Conservation (phyloP, 1,140 invertebrate species). For the Cherax quadricarinatus region DNA sequence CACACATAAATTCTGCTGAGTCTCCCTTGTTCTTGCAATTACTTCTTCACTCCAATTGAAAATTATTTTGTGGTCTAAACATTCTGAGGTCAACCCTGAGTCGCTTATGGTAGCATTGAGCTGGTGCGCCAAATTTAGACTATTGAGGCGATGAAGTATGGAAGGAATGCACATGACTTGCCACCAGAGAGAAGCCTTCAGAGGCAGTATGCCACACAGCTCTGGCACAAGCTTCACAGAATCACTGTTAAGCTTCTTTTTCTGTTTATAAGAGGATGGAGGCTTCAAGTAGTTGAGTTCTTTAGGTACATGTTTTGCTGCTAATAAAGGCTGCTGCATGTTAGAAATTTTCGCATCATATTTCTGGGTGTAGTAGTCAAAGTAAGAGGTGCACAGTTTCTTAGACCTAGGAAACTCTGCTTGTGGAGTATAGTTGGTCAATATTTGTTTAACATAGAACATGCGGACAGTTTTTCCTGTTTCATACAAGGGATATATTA, state of each 20-base stretch:
- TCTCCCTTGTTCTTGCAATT: background rate
- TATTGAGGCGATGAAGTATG: conserved; percentile 70
- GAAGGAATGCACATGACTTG: conserved; percentile 69
- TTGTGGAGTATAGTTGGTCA: conserved; percentile 34
- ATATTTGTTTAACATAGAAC: conserved; percentile 51
- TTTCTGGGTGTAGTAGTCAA: conserved; percentile 31
- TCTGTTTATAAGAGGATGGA: background rate
- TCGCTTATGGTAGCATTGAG: background rate
- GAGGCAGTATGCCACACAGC: conserved; percentile 62
- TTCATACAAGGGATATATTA: conserved; percentile 61
- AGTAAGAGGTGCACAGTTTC: conserved; percentile 24
- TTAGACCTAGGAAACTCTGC: conserved; percentile 19
- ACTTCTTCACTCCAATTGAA: conserved; percentile 32
- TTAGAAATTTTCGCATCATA: conserved; percentile 41
- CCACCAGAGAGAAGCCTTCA: conserved; percentile 66
- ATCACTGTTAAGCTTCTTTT: background rate
- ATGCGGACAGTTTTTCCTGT: background rate
- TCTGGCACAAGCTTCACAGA: conserved; percentile 65
- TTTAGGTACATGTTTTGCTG: conserved; percentile 60
- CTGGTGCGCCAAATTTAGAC: conserved; percentile 59
- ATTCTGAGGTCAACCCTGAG: background rate
- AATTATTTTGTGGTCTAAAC: background rate
- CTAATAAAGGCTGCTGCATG: conserved; percentile 51
- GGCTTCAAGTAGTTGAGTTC: conserved; percentile 62
- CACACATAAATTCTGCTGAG: conserved; percentile 27